These are phyloP conservation scores for Saccopteryx bilineata DNA, from an alignment of 2,113 vertebrate genomes.

Conservation along the genomic window DNA sequence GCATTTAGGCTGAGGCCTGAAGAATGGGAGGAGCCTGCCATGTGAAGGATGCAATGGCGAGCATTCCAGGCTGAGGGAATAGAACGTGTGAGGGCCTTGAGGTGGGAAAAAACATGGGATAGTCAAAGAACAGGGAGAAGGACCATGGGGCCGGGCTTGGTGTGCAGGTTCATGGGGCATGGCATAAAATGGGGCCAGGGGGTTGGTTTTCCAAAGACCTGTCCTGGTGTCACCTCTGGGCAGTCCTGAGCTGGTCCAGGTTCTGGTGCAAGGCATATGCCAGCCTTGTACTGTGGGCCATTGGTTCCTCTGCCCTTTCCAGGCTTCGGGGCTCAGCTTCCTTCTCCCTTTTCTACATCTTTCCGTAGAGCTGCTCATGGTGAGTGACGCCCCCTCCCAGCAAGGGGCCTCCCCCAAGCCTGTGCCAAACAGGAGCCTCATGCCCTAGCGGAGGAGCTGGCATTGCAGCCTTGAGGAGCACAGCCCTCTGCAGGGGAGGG, in stretches of 20 bases:
- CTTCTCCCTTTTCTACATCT: neutral
- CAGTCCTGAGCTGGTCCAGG: rapidly evolving
- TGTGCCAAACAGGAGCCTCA: too few species aligned
- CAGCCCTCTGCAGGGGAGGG: neutral
- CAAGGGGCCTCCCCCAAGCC: neutral
- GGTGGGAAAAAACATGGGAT: too few species aligned
- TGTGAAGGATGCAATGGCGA: neutral
- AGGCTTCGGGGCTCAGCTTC: neutral
- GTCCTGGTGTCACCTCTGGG: rapidly evolving
- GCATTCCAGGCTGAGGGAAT: neutral
- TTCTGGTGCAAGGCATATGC: neutral
- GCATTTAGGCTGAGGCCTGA: neutral
- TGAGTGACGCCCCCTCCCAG: neutral
- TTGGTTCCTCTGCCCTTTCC: neutral
- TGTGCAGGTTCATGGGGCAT: rapidly evolving
- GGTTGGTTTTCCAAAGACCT: neutral
- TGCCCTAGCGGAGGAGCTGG: rapidly evolving
- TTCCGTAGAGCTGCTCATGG: neutral
- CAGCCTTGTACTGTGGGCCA: rapidly evolving
- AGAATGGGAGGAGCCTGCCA: neutral
- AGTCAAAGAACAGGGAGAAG: neutral
- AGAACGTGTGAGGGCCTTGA: neutral
- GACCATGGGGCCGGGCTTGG: rapidly evolving
- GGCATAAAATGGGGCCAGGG: neutral
- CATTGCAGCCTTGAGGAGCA: neutral